Evolutionary conservation across 2,888 invertebrate genomes (phyloP), one percentile per base, ranked within the genome.

Genomic region (Cordilura impudica): DNA sequence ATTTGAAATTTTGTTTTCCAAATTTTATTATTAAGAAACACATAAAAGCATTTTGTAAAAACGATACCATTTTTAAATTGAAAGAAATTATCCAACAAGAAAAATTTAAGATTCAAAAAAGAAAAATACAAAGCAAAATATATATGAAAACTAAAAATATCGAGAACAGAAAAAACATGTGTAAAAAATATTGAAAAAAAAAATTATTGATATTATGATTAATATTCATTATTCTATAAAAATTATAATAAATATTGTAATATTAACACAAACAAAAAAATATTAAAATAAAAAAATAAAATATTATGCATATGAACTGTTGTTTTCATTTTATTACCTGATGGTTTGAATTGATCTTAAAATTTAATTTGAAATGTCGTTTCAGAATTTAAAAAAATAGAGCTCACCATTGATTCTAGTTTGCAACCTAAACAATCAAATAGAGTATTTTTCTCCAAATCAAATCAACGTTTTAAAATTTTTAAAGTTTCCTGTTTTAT

Each of bases 101-200:
- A 21, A 60, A 60, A 39, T 60, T 39, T 43, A 16, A 45, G 5
- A 56, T 60, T 16, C 1, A 18, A 39, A 58, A 14, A 7, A 6
- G 2, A 51, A 29, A 19, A 43, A 21, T n/a, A 39, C 35, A 29
- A 39, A 26, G n/a, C n/a, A n/a, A 60, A 29, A n/a, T 5, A 49
- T 12, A 53, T 10, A 51, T 19, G 19, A 16, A 39, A 65, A 14
- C 21, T 1, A 26, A 53, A 23, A 58, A 53, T 49, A 51, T 43
- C 49, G 35, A 56, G 31, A 70, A 35, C 16, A 76, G 82, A 81
- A 70, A 67, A 63, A 78, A 65, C 31, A 31, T 73, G 67, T 77
- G 71, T 83, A 83, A 81, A 85, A 84, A 58, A 83, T 70, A 82
- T 78, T 78, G 82, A 77, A 14, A 61, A 83, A 60, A 51, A 73